Evolutionary conservation across 2,888 invertebrate genomes (phyloP), one percentile per base, ranked within the genome.

Genomic region (Herminia tarsipennalis): DNA sequence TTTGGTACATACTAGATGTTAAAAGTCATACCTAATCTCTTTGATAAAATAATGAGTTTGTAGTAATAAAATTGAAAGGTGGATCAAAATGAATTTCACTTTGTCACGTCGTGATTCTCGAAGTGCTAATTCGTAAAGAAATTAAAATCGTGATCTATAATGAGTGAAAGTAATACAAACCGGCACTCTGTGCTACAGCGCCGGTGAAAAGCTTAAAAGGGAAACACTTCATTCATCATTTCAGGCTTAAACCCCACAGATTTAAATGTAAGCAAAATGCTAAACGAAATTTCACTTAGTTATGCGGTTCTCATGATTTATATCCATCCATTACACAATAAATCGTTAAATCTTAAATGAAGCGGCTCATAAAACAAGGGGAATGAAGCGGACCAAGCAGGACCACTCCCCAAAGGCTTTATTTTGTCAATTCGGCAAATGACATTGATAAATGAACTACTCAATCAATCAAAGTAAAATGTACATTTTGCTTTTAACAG

Each of bases 381-480:
- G 45, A 62, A 55, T 39, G 44, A 29, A 37, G 38, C 56, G 45
- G 36, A 29, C 9, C 28, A 14, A 29, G 38, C 36, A 55, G 45
- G 36, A 29, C 9, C 28, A 14, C 42, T 13, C 29, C 22, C 47
- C 62, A n/a, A 54, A 65, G 58, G 66, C 68, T 71, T 71, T 69
- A 72, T 76, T 77, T 70, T 64, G 67, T 63, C 55, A 70, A 74
- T 70, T 70, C 72, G 67, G 75, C 70, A 71, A 71, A 74, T 70
- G 80, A 78, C 78, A 66, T 75, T 81, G 80, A 80, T 76, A 70
- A 73, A 81, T 62, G 75, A 66, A 68, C 66, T n/a, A 69, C 66
- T 76, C 77, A 70, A 81, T 82, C 81, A 79, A 81, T 81, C 76
- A 78, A 68, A 64, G 57, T 38, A 63, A 66, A 66, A n/a, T n/a